Evolutionary conservation across 2,888 invertebrate genomes (phyloP).

Genomic region (Psylliodes chrysocephalus): DNA sequence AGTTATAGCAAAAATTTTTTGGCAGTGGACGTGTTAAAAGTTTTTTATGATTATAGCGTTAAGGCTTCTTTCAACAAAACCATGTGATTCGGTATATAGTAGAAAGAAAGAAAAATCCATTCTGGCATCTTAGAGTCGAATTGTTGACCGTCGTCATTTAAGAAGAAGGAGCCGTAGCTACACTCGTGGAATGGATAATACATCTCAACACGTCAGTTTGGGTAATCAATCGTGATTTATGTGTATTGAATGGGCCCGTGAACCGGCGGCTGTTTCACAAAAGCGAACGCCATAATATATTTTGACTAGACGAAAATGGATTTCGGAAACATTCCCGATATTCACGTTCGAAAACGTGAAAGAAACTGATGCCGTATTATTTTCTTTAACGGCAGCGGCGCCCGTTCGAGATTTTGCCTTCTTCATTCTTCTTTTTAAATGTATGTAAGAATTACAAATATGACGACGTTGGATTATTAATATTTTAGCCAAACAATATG

Average conservation of each 20-base stretch:
- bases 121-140: conserved; percentile 6
- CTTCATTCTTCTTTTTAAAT: too few species aligned
- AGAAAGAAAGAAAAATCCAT: conserved; percentile 12
- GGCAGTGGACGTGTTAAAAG: too few species aligned
- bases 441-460: too few species aligned
- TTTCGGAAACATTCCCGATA: conserved; percentile 31
- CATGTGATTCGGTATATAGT: too few species aligned
- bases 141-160: conserved; percentile 29
- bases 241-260: conserved; percentile 37
- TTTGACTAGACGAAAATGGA: conserved; percentile 40
- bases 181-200: conserved; percentile 39
- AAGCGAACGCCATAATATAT: conserved; percentile 36
- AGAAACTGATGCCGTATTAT: conserved; percentile 15
- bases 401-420: too few species aligned
- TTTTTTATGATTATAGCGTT: too few species aligned
- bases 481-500: too few species aligned
- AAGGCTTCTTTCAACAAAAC: too few species aligned
- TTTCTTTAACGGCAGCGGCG: background rate
- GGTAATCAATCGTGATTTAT: conserved; percentile 44
- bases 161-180: conserved; percentile 19
- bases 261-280: conserved; percentile 38
- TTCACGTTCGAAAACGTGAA: conserved; percentile 17
- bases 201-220: conserved; percentile 40
- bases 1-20: too few species aligned
- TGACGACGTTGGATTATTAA: too few species aligned